Percentiles rank a stretch among this genome's conserved stretches.
These are phyloP conservation scores for Macrobrachium rosenbergii DNA, from an alignment of 1,140 invertebrate species.

Conservation along the genomic window DNA sequence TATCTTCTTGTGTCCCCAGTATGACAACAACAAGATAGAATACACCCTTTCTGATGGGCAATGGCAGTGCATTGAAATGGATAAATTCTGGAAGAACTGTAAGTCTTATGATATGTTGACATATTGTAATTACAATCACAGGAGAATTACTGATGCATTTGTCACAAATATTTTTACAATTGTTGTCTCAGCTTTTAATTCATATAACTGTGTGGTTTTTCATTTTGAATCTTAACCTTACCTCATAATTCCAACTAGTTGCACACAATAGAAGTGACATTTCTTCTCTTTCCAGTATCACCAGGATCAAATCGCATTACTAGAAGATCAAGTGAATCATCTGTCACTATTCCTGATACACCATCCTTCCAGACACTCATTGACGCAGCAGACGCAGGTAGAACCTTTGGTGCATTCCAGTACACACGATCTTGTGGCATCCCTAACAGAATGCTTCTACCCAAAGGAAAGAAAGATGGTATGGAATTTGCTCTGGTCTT, in stretches of 20 bases:
- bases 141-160: neutral
- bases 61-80: constrained; percentile 77
- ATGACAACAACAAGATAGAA: constrained; percentile 28
- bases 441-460: constrained; percentile 75
- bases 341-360: constrained; percentile 34
- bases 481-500: constrained; percentile 72
- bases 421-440: constrained; percentile 74
- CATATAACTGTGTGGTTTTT: neutral
- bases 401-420: constrained; percentile 54
- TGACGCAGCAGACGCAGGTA: constrained; percentile 12
- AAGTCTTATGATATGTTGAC: neutral
- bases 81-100: constrained; percentile 74
- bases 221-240: too few species aligned
- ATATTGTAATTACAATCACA: neutral
- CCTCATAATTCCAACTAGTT: too few species aligned
- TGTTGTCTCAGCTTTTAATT: too few species aligned
- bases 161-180: neutral
- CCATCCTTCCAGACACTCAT: constrained; percentile 33
- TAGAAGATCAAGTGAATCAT: neutral
- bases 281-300: too few species aligned
- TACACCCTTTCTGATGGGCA: constrained; percentile 75
- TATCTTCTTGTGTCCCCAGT: constrained; percentile 34
- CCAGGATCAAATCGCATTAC: too few species aligned
- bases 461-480: constrained; percentile 73
- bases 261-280: too few species aligned